Conservation (phyloP, 1,140 invertebrate genomes). For the Caenorhabditis briggsae region DNA sequence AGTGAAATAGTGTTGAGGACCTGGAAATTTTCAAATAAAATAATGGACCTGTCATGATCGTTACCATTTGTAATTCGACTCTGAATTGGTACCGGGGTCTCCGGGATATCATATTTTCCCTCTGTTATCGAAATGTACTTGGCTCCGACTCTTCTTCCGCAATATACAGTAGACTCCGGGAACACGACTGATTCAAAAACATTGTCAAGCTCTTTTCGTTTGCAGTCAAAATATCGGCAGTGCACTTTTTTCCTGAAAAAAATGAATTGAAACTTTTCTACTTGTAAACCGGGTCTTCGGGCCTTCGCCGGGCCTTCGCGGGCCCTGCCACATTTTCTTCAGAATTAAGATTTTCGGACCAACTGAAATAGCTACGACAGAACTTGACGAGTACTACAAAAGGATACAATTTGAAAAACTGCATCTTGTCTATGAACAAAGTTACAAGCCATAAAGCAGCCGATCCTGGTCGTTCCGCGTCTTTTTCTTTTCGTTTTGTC, state of each 20-base stretch:
- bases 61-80: neutral
- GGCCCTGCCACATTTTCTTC: too few species aligned
- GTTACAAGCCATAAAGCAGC: too few species aligned
- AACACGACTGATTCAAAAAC: neutral
- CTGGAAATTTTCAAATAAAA: neutral
- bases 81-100: neutral
- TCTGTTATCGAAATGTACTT: slow-evolving; percentile 18
- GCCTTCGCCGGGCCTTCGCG: too few species aligned
- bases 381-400: too few species aligned
- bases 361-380: too few species aligned
- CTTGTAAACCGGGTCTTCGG: too few species aligned
- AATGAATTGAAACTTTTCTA: neutral
- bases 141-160: slow-evolving; percentile 8
- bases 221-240: slow-evolving; percentile 22
- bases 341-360: too few species aligned
- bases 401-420: too few species aligned
- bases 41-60: neutral
- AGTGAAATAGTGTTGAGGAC: slow-evolving; percentile 16
- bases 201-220: neutral
- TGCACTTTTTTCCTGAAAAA: slow-evolving; percentile 7
- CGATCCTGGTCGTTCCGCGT: too few species aligned
- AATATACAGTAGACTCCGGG: neutral
- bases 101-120: neutral
- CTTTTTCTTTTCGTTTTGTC: too few species aligned
- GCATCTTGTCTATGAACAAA: too few species aligned